A percentile compares a stretch with the other conserved stretches of the same genome.
Conservation (phyloP, 2,797 vertebrate species). For the Alectoris magna region DNA sequence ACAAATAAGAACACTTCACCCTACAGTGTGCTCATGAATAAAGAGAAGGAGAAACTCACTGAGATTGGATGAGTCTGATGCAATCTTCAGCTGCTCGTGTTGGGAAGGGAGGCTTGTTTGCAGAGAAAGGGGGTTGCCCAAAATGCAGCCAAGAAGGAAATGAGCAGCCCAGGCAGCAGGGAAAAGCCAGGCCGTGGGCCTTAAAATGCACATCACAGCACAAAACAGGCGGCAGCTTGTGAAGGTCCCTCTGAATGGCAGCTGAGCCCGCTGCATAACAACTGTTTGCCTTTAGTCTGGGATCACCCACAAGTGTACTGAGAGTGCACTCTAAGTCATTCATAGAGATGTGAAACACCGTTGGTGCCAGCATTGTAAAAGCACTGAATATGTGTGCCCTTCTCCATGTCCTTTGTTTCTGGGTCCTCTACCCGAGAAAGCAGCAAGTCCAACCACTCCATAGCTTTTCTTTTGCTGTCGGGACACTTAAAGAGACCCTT, state of each 20-base stretch:
- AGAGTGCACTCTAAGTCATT: background rate
- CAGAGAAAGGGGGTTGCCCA: background rate
- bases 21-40: background rate
- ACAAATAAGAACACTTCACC: background rate
- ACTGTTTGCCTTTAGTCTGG: background rate
- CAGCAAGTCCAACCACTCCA: background rate
- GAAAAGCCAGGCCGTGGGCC: background rate
- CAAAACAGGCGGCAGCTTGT: background rate
- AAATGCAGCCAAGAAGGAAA: background rate
- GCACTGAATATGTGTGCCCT: background rate
- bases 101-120: background rate
- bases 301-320: rapidly evolving
- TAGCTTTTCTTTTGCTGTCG: background rate
- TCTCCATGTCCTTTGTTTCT: background rate
- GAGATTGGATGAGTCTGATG: background rate
- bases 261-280: background rate
- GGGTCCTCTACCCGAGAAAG: background rate
- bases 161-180: background rate
- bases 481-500: background rate
- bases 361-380: background rate
- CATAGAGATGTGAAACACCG: background rate
- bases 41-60: background rate
- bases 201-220: background rate
- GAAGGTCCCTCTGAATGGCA: background rate
- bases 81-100: background rate